Percentiles rank a stretch among this genome's conserved stretches.
Conservation (phyloP, 2,113 vertebrate species). For the Candoia aspera region DNA sequence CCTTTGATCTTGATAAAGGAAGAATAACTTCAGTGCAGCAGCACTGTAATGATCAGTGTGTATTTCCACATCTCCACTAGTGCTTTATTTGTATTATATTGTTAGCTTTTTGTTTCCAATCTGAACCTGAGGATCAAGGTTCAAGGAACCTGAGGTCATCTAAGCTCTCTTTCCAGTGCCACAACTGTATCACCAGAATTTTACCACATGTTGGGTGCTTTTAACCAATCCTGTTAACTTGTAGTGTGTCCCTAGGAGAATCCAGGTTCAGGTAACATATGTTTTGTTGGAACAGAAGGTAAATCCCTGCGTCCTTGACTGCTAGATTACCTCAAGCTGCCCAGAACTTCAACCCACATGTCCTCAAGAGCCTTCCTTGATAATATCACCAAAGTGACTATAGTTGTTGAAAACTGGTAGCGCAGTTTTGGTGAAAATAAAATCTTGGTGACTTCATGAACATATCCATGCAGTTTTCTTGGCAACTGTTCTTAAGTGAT, state of each 20-base stretch:
- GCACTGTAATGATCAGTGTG: neutral
- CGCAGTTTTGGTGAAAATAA: neutral
- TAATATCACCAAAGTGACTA: neutral
- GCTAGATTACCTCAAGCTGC: neutral
- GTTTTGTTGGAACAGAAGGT: neutral
- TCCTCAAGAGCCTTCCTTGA: neutral
- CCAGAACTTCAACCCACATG: neutral
- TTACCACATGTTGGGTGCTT: neutral
- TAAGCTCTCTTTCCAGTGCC: neutral
- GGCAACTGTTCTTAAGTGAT: neutral
- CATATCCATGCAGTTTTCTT: neutral
- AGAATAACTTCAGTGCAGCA: neutral
- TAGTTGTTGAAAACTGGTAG: neutral
- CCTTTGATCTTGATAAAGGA: neutral
- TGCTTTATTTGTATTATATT: neutral
- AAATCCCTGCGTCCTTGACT: neutral
- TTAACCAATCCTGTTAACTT: neutral
- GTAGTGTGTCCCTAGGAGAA: neutral
- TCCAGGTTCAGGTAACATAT: neutral
- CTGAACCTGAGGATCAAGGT: neutral
- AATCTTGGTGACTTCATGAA: neutral
- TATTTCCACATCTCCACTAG: neutral
- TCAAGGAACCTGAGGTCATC: no score
- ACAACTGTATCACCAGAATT: neutral
- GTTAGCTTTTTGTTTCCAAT: neutral